Percentiles rank a stretch among this genome's conserved stretches.
phyloP scores from a whole-genome alignment of 2,888 invertebrate genomes.

The Zelleria hepariella region DNA sequence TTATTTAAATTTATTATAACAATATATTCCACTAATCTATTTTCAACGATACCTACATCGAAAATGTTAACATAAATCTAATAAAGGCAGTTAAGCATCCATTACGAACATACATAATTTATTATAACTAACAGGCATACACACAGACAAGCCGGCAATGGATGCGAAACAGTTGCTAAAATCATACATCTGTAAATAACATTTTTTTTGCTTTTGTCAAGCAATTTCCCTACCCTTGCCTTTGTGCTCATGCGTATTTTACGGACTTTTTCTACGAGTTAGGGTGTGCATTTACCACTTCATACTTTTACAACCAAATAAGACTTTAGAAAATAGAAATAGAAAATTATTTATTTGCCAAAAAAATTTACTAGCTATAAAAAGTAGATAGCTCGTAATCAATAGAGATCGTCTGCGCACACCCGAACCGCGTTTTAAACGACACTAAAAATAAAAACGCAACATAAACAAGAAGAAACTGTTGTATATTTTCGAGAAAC shows the following conservation, averaged over 20 bases:
- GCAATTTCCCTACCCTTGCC: background rate
- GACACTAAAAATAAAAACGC: background rate
- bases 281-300: no score
- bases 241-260: background rate
- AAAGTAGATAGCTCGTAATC: no score
- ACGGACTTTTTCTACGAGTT: no score
- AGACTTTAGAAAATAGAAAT: no score
- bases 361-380: background rate
- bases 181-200: background rate
- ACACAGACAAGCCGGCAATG: background rate
- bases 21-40: background rate
- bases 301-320: no score
- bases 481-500: background rate
- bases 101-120: background rate
- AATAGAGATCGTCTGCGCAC: no score
- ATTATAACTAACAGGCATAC: background rate
- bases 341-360: no score
- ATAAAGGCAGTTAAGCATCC: background rate
- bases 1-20: background rate
- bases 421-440: background rate
- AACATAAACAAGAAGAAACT: background rate
- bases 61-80: background rate
- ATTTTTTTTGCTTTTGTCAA: background rate
- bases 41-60: background rate
- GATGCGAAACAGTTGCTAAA: background rate